Conservation (phyloP, 2,113 vertebrate species). For the Scomber japonicus region DNA sequence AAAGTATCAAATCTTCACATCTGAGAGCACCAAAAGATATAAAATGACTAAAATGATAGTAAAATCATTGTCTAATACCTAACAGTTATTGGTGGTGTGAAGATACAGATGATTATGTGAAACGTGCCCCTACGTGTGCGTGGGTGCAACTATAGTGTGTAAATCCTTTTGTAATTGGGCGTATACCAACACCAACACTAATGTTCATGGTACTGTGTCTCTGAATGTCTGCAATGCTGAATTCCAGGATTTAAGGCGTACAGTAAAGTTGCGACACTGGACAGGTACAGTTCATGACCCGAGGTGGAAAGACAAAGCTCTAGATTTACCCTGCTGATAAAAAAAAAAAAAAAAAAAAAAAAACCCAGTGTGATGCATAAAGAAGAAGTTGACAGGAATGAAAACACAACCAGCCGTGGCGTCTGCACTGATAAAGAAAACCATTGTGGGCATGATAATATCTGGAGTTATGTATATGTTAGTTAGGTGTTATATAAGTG, state of each 20-base stretch:
- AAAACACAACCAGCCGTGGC: constrained; percentile 12
- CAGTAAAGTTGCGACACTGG: not conserved
- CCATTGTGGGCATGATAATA: constrained; percentile 15
- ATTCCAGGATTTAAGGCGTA: constrained; percentile 49
- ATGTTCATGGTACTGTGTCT: not conserved
- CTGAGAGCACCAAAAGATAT: no score
- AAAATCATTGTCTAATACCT: no score
- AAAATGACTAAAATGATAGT: no score
- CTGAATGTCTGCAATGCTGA: constrained; percentile 59
- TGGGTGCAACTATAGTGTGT: not conserved
- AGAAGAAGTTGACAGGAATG: constrained; percentile 44
- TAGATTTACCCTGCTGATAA: constrained; percentile 46
- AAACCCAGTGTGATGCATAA: not conserved
- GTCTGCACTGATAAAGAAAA: constrained; percentile 57
- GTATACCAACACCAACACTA: not conserved
- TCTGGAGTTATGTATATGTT: not conserved
- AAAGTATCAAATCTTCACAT: no score
- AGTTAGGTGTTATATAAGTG: not conserved
- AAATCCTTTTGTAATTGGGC: not conserved
- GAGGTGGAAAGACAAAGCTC: constrained; percentile 20
- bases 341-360: no score
- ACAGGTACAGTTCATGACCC: constrained; percentile 42
- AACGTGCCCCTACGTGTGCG: no score
- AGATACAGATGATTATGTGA: no score
- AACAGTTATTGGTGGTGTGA: no score